Percentiles rank a stretch among this genome's conserved stretches.
Conservation (phyloP, 2,113 vertebrate species). For the Prunella himalayana region DNA sequence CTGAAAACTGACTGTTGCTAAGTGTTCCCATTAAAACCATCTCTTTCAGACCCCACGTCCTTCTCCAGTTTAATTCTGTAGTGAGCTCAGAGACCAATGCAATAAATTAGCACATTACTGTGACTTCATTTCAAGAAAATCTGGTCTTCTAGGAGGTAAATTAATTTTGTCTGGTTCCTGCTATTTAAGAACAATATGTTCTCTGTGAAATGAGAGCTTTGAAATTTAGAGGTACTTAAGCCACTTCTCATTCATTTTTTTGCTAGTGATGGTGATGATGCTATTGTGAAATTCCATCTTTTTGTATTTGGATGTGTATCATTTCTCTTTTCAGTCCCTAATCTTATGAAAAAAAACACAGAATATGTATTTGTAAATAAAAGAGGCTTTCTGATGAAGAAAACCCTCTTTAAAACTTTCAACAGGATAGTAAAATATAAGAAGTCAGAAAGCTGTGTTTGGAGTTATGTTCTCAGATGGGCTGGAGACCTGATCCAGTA, state of each 20-base stretch:
- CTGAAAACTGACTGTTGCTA: background rate
- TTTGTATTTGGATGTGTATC: background rate
- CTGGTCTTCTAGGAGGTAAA: background rate
- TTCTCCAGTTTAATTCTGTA: background rate
- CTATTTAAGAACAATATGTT: background rate
- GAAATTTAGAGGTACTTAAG: background rate
- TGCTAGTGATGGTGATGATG: background rate
- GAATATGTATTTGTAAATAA: background rate
- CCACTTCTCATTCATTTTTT: background rate
- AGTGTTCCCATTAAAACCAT: background rate
- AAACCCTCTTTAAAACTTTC: background rate
- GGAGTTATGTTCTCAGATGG: background rate
- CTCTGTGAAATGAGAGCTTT: background rate
- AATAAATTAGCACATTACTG: background rate
- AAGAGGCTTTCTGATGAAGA: background rate
- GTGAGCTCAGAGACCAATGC: background rate
- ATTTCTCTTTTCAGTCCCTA: background rate
- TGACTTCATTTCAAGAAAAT: constrained; percentile 6
- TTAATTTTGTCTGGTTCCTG: background rate
- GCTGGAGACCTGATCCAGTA: background rate
- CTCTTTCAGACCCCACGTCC: background rate
- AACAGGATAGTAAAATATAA: background rate
- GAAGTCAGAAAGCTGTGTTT: background rate
- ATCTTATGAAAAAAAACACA: background rate
- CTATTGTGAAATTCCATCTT: background rate